phyloP scores from a whole-genome alignment of 2,797 vertebrate species.

The Euthynnus affinis region DNA sequence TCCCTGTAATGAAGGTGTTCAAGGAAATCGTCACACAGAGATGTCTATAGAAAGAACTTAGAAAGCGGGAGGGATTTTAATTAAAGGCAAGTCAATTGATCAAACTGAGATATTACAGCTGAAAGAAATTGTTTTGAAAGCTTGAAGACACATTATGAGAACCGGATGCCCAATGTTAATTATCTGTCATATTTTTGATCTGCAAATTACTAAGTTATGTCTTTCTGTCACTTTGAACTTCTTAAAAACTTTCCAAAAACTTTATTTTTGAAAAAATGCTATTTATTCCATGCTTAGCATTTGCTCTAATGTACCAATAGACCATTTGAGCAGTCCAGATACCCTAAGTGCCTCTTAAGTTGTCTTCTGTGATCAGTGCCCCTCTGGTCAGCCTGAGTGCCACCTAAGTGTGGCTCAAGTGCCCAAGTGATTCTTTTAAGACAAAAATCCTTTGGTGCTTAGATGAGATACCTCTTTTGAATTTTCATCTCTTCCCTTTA shows the following conservation, averaged over 20 bases:
- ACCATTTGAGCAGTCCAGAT: neutral
- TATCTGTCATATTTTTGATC: slow-evolving; percentile 13
- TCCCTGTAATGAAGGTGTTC: slow-evolving; percentile 54
- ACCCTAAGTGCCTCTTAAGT: neutral
- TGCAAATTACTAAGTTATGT: neutral
- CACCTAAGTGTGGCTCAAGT: neutral
- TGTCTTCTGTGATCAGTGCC: neutral
- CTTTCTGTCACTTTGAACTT: neutral
- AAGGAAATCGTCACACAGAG: slow-evolving; percentile 36
- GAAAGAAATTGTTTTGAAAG: slow-evolving; percentile 9
- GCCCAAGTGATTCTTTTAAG: neutral
- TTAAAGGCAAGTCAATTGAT: slow-evolving; percentile 29
- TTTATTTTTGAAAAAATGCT: neutral
- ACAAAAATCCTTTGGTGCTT: neutral
- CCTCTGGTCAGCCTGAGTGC: neutral
- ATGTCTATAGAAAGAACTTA: slow-evolving; percentile 24
- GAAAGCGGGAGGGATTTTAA: slow-evolving; percentile 37
- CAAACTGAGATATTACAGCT: slow-evolving; percentile 5
- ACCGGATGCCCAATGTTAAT: neutral
- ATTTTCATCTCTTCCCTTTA: neutral
- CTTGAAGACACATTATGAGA: neutral
- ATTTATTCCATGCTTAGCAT: neutral
- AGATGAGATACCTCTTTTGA: too few relatives aligned
- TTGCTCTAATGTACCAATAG: neutral
- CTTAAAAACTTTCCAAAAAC: neutral